These are phyloP conservation scores for Acronicta psi DNA, from an alignment of 2,888 invertebrate species.

Conservation along the genomic window DNA sequence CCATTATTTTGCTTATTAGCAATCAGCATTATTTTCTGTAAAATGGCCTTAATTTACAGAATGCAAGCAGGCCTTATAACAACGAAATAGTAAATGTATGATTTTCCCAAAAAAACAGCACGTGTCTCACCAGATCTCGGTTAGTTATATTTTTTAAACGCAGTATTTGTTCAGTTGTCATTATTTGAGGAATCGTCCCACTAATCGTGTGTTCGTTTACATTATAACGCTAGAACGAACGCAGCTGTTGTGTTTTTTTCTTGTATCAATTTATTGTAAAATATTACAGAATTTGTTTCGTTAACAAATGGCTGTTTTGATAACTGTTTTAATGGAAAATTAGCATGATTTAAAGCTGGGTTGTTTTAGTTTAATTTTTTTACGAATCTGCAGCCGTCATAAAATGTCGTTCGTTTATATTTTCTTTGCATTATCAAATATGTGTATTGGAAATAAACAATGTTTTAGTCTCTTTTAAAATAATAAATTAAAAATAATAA, in stretches of 20 bases:
- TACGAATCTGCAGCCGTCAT: neutral
- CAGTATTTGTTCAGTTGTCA: constrained; percentile 78
- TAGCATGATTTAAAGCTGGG: constrained; percentile 12
- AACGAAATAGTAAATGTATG: constrained; percentile 1
- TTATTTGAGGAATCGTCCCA: constrained; percentile 71
- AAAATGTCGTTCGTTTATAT: no score
- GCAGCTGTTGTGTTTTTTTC: constrained; percentile 74
- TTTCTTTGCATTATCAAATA: no score
- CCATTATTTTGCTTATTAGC: no score
- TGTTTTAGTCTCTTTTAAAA: no score
- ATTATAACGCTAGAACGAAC: constrained; percentile 70
- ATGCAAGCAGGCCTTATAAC: neutral
- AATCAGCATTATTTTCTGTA: no score
- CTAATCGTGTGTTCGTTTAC: constrained; percentile 66
- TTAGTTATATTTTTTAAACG: constrained; percentile 60
- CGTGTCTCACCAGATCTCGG: constrained; percentile 53
- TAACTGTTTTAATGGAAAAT: constrained; percentile 44
- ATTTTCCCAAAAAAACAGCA: constrained; percentile 45
- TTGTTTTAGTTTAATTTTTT: no score
- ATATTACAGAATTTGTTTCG: constrained; percentile 60
- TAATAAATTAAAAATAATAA: no score
- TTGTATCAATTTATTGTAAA: constrained; percentile 20
- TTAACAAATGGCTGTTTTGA: constrained; percentile 69
- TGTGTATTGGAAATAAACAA: no score
- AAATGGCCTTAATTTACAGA: no score